Percentiles rank a stretch among this genome's conserved stretches.
phyloP scores from a whole-genome alignment of 1,140 invertebrate genomes.

The Lasaia peninsularis region DNA sequence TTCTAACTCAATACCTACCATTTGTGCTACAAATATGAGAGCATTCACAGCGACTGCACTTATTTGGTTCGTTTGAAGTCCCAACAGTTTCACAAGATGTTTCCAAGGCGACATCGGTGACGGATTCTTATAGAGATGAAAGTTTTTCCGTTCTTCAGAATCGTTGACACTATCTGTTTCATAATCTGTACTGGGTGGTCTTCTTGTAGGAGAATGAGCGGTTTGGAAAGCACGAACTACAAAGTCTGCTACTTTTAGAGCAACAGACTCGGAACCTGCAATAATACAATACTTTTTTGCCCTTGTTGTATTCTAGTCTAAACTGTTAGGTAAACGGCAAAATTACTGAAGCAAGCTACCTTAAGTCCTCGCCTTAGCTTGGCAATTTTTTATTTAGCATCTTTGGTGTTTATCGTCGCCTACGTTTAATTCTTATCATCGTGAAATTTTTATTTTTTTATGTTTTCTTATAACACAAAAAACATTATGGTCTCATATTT shows the following conservation, averaged over 20 bases:
- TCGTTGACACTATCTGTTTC: conserved; percentile 29
- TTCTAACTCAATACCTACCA: too few species aligned
- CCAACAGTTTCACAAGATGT: conserved; percentile 83
- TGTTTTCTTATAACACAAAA: too few species aligned
- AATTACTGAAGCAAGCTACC: conserved; percentile 66
- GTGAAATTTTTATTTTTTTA: too few species aligned
- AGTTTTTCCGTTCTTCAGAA: conserved; percentile 34
- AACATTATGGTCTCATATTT: too few species aligned
- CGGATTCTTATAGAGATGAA: conserved; percentile 36
- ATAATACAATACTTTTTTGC: conserved; percentile 12
- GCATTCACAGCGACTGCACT: conserved; percentile 88
- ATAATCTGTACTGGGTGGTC: conserved; percentile 27
- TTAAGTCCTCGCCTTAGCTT: too few species aligned
- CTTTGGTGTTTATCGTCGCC: too few species aligned
- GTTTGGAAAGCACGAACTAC: conserved; percentile 63
- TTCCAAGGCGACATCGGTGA: conserved; percentile 43
- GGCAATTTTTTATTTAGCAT: too few species aligned
- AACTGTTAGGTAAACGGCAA: too few species aligned
- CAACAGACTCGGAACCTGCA: conserved; percentile 62
- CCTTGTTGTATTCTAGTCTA: too few species aligned
- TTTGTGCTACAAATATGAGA: conserved; percentile 88
- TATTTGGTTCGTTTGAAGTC: conserved; percentile 85
- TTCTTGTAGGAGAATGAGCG: conserved; percentile 29
- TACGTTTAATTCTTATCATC: too few species aligned
- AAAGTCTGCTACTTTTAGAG: conserved; percentile 64